Base-by-base conservation (phyloP, 2,797 vertebrate species). In the Cynodonichthys magdalenae region DNA sequence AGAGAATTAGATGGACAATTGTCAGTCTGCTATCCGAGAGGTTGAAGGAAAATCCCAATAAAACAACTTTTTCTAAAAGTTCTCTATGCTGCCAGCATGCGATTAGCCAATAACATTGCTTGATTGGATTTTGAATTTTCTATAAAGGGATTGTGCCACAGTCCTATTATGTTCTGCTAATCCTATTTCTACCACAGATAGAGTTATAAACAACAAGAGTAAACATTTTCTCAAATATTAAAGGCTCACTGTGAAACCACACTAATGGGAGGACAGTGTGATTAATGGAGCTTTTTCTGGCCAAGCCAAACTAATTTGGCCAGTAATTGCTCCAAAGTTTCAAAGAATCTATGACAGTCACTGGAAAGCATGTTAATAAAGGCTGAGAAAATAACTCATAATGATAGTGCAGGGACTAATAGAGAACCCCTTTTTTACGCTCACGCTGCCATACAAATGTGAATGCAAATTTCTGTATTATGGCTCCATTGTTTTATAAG, bases 1-100 rank as follows among this genome's bases (percentile, higher is more conserved):
- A 49, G 55, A 79, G 75, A 79, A 83, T 87, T 88, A 83, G 69
- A 66, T 60, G 73, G 77, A 82, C 79, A 81, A 79, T 86, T 76
- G 53, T 67, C 69, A 64, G 59, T 46, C 47, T 66, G 50, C 80
- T 74, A 74, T 31, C 31, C 60, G 60, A 78, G 68, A 20, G 1
- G 59, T 82, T 81, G 56, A 79, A 58, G 70, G 62, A 57, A 79
- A 69, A 75, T 59, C 17, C 70, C 74, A 72, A 56, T 55, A 77
- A 77, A 83, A 77, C 57, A 74, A 69, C 53, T 24, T 80, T 74
- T 63, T 48, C 52, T 74, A 20, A 63, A 68, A 42, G 36, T 74
- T 52, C 24, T 45, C 42, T 50, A 19, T 11, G 44, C 15, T 12
- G 9, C 12, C 48, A 56, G 28, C 7, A 1, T 27, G 53, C 2